phyloP scores from a whole-genome alignment of 2,888 invertebrate species.

The Coelogynopora nodosa region DNA sequence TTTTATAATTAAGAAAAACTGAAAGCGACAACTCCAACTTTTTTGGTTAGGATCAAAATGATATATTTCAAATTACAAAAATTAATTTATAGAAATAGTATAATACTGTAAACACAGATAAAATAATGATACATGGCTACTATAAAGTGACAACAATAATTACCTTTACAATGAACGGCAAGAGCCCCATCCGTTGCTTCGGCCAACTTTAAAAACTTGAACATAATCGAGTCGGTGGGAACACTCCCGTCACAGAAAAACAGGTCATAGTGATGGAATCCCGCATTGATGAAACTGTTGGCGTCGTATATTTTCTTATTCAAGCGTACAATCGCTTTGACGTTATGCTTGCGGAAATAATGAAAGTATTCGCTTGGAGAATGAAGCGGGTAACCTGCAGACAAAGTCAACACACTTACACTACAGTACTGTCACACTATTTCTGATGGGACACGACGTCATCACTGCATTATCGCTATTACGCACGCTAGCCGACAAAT shows the following conservation, averaged over 20 bases:
- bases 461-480: too few species aligned
- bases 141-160: background rate
- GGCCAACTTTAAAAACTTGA: conserved; percentile 79
- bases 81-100: background rate
- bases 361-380: conserved; percentile 86
- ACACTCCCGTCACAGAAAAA: conserved; percentile 95
- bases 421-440: background rate
- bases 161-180: conserved; percentile 88
- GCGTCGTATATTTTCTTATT: conserved; percentile 91
- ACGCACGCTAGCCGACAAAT: too few species aligned
- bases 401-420: background rate
- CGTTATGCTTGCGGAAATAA: conserved; percentile 80
- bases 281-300: conserved; percentile 77
- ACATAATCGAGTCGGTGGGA: conserved; percentile 82
- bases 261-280: conserved; percentile 88
- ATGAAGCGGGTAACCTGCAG: conserved; percentile 65
- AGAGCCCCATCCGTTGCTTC: conserved; percentile 84
- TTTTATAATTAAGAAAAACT: too few species aligned
- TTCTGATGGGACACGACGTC: too few species aligned
- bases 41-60: background rate
- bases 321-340: conserved; percentile 79
- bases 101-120: background rate
- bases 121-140: background rate
- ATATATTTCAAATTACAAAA: background rate
- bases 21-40: too few species aligned